Evolutionary conservation across 2,888 invertebrate genomes (phyloP).

Genomic region (Aphidius colemani): DNA sequence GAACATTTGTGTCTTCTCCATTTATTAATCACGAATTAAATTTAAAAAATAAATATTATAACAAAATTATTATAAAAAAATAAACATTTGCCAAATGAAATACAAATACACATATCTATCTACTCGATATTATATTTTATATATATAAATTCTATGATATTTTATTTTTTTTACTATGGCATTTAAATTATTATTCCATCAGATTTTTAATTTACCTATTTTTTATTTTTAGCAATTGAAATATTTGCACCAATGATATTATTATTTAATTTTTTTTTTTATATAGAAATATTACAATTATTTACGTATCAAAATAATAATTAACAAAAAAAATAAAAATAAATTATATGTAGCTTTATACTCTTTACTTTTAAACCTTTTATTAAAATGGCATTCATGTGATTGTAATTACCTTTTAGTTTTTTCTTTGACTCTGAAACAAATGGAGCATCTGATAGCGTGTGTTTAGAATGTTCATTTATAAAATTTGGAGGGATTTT

Average conservation of each 20-base stretch:
- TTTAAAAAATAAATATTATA: too few relatives aligned
- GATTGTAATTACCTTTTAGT: conserved; percentile 65
- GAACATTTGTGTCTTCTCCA: too few relatives aligned
- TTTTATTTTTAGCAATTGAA: conserved; percentile 18
- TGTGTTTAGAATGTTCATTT: conserved; percentile 59
- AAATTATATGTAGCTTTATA: conserved; percentile 40
- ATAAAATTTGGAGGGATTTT: conserved; percentile 46
- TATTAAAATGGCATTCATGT: conserved; percentile 49
- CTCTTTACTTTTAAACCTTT: conserved; percentile 37
- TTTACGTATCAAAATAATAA: conserved; percentile 27
- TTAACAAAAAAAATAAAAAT: conserved; percentile 39
- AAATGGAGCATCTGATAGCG: conserved; percentile 66
- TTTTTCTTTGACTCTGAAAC: conserved; percentile 85
- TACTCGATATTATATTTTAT: background rate
- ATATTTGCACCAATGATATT: background rate
- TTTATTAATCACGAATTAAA: too few relatives aligned
- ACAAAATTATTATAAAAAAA: too few relatives aligned
- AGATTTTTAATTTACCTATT: conserved; percentile 9
- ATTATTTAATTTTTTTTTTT: background rate
- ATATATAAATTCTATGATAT: background rate
- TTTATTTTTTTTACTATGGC: background rate
- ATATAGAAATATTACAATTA: background rate
- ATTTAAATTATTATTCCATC: background rate
- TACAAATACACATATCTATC: conserved; percentile 16
- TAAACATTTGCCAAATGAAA: too few relatives aligned